A percentile compares a stretch with the other conserved stretches of the same genome.
Evolutionary conservation across 1,140 invertebrate genomes (phyloP).

Genomic region (Adoxophyes honmai): DNA sequence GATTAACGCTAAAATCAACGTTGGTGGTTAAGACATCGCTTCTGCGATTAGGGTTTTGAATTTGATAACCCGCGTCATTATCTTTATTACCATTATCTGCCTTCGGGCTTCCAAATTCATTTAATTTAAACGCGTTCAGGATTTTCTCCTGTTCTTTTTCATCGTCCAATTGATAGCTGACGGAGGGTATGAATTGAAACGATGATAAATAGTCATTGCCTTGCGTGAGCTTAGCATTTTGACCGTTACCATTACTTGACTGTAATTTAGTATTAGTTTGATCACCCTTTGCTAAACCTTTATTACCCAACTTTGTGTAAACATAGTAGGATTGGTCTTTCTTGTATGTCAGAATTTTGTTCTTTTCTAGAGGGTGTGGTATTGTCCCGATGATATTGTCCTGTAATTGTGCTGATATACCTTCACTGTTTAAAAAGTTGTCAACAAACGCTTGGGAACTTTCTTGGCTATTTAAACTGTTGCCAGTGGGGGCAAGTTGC

Average conservation of each 20-base stretch:
- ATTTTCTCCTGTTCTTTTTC: slow-evolving; percentile 48
- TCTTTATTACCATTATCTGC: background rate
- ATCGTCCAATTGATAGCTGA: slow-evolving; percentile 54
- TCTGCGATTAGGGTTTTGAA: slow-evolving; percentile 26
- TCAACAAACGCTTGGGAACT: slow-evolving; percentile 19
- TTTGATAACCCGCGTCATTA: slow-evolving; percentile 20
- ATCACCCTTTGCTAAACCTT: slow-evolving; percentile 15
- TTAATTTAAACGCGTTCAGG: slow-evolving; percentile 44
- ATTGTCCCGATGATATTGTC: slow-evolving; percentile 61
- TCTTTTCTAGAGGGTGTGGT: slow-evolving; percentile 53
- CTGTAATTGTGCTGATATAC: slow-evolving; percentile 57
- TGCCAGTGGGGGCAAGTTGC: slow-evolving; percentile 28
- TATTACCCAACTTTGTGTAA: slow-evolving; percentile 44
- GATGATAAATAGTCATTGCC: slow-evolving; percentile 29
- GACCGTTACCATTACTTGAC: slow-evolving; percentile 19
- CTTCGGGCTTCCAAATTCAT: slow-evolving; percentile 41
- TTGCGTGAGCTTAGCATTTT: slow-evolving; percentile 31
- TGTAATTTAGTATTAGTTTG: slow-evolving; percentile 16
- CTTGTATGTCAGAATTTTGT: slow-evolving; percentile 59
- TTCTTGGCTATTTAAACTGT: slow-evolving; percentile 32
- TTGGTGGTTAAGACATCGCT: slow-evolving; percentile 30
- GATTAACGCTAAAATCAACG: slow-evolving; percentile 41
- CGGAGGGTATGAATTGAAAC: slow-evolving; percentile 54
- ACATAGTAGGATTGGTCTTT: slow-evolving; percentile 64
- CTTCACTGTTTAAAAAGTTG: slow-evolving; percentile 37